phyloP scores from a whole-genome alignment of 2,113 vertebrate genomes.

The Tympanuchus pallidicinctus region DNA sequence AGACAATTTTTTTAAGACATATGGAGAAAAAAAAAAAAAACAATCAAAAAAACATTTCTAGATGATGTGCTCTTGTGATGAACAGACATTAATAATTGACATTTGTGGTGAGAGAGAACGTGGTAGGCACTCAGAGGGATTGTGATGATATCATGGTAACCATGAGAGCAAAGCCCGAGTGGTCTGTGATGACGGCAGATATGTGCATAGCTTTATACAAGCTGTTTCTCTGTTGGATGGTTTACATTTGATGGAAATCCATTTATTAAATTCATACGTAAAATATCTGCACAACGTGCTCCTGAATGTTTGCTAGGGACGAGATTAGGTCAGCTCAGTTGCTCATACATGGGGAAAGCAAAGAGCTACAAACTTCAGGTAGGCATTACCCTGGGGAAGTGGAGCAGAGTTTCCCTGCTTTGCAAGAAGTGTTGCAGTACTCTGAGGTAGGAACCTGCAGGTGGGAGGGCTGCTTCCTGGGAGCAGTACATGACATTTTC shows the following conservation, averaged over 20 bases:
- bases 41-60: neutral
- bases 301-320: neutral
- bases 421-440: neutral
- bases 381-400: neutral
- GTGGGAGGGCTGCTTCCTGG: neutral
- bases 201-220: slow-evolving; percentile 10
- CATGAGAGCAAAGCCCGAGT: slow-evolving; percentile 65
- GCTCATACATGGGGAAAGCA: neutral
- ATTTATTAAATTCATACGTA: neutral
- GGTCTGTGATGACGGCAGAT: slow-evolving; percentile 47
- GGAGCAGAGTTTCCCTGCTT: neutral
- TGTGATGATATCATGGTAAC: slow-evolving; percentile 61
- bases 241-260: neutral
- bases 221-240: slow-evolving; percentile 10
- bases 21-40: neutral
- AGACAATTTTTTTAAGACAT: neutral
- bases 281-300: neutral
- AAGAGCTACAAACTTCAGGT: neutral
- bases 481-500: neutral
- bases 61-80: slow-evolving; percentile 10
- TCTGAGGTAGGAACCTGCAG: neutral
- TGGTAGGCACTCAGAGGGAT: slow-evolving; percentile 2
- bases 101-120: slow-evolving; percentile 11
- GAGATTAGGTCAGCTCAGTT: neutral
- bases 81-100: slow-evolving; percentile 69